Evolutionary conservation across 2,888 invertebrate species (phyloP).

Genomic region (Busseola fusca): DNA sequence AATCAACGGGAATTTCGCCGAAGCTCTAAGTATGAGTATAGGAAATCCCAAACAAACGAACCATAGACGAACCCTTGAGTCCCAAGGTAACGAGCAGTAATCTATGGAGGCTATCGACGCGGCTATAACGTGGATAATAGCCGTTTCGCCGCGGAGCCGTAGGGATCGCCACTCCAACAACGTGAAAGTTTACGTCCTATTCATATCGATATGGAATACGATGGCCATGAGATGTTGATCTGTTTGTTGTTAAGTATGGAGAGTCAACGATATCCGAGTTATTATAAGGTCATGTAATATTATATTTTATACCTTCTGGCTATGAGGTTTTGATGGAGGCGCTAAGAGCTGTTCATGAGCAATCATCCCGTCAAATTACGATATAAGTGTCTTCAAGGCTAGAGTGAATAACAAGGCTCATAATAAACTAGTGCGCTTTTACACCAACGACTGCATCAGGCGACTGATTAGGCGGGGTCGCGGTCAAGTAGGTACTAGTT

Average conservation of each 20-base stretch:
- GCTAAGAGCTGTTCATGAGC: no score
- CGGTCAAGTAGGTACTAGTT: no score
- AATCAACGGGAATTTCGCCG: not conserved
- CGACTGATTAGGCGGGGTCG: no score
- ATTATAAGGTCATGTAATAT: not conserved
- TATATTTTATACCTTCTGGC: not conserved
- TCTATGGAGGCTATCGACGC: conserved; percentile 45
- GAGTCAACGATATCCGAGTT: not conserved
- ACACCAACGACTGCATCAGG: no score
- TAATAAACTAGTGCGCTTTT: no score
- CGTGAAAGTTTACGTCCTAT: conserved; percentile 5
- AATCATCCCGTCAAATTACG: no score
- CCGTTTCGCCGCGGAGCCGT: conserved; percentile 11
- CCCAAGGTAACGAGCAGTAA: conserved; percentile 31
- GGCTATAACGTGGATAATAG: conserved; percentile 28
- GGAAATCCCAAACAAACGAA: not conserved
- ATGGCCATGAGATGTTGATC: not conserved
- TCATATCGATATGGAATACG: conserved; percentile 14
- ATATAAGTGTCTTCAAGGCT: no score
- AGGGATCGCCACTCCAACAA: conserved; percentile 4
- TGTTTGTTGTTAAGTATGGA: conserved; percentile 3
- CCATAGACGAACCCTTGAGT: not conserved
- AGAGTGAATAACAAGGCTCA: no score
- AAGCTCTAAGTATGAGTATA: not conserved
- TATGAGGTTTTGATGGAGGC: not conserved